Base-by-base conservation (phyloP, 2,797 vertebrate genomes). In the Phoeniculus purpureus region DNA sequence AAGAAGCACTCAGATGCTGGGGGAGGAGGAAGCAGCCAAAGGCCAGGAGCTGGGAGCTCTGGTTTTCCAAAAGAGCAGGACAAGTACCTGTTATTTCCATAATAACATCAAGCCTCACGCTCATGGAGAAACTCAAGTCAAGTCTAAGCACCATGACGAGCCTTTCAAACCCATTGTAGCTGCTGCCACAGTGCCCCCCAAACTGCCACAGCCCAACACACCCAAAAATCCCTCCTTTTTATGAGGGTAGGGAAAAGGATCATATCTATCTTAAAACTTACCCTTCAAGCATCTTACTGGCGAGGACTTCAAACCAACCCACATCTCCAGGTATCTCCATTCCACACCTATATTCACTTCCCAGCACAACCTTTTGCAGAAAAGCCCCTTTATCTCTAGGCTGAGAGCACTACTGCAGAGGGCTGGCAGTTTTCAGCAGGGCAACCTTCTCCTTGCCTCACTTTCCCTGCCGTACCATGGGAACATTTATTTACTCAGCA, bases 61-160 rank as follows among this genome's bases (percentile, higher is more conserved):
- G 26, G 10, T 77, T 84, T 81, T 70, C 74, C 76, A 84, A 70
- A 67, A 20, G 18, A 86, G 71, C 51, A 60, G 9, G 47, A 86
- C 45, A 84, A 86, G 84, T 7, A 64, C 27, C 74, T 11, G 20
- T 40, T 52, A 60, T 79, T 90, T 88, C 67, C 15, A 2, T 72
- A 77, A 91, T 59, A 82, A 58, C 7, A 1, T 73, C 32, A 47
- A 76, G 47, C 18, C 32, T 40, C 7, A 3, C 15, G 13, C 12
- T 4, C 25, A 17, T 2, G 7, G 70, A 65, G 37, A 78, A 88
- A 45, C 40, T 50, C 48, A 58, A 72, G 37, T 21, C 52, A 50
- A 2, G 1, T 23, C 27, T 40, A n/a, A 47, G 67, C 4, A 3
- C 0, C 43, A 43, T 43, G 0, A 55, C 3, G 45, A 73, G 19